phyloP scores from a whole-genome alignment of 2,797 vertebrate genomes.

The Platalea minor region DNA sequence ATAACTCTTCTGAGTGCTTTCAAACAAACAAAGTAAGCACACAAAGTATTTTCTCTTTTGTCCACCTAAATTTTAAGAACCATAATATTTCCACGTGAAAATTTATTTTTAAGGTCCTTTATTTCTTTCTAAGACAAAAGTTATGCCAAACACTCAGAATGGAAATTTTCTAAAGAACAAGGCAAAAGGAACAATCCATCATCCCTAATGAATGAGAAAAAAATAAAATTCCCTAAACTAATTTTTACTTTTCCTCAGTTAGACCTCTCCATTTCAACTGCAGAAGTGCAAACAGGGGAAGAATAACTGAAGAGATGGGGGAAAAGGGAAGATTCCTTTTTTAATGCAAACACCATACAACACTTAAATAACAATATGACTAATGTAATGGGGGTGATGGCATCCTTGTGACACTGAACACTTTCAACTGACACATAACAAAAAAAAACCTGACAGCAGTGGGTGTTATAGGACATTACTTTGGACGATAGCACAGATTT shows the following conservation, averaged over 20 bases:
- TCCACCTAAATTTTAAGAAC: neutral
- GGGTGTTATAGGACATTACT: neutral
- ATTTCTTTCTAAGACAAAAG: neutral
- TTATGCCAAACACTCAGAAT: neutral
- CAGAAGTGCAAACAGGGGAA: neutral
- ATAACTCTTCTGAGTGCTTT: neutral
- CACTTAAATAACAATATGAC: slow-evolving; percentile 45
- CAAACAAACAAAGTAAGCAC: neutral
- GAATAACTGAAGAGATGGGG: neutral
- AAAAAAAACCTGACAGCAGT: neutral
- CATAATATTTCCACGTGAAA: neutral
- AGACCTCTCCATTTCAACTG: neutral
- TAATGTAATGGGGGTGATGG: slow-evolving; percentile 21
- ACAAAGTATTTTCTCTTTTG: neutral
- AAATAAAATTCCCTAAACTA: neutral
- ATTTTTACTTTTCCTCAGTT: neutral
- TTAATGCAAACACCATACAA: slow-evolving; percentile 42
- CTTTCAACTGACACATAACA: slow-evolving; percentile 29
- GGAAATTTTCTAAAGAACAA: neutral
- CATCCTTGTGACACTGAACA: neutral
- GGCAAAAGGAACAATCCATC: neutral
- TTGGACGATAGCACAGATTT: slow-evolving; percentile 9
- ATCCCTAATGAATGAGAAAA: neutral
- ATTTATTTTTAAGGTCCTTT: neutral
- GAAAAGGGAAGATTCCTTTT: neutral